A percentile compares a stretch with the other conserved stretches of the same genome.
phyloP scores from a whole-genome alignment of 2,888 invertebrate species.

The Escarpia spicata region DNA sequence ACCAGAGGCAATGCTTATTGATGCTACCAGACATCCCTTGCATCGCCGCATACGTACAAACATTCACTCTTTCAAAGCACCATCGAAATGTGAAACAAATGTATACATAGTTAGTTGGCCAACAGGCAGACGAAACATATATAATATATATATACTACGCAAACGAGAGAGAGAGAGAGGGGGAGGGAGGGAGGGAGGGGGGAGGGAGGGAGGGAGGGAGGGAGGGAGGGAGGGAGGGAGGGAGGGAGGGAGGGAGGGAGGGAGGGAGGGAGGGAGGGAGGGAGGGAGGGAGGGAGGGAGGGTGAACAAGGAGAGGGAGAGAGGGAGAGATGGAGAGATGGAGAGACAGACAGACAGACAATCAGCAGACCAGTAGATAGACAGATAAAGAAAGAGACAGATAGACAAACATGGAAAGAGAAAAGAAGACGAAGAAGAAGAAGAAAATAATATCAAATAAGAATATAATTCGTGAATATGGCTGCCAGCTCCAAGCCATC shows the following conservation, averaged over 20 bases:
- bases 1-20: too few species aligned
- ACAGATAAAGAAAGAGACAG: background rate
- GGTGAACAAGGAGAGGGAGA: background rate
- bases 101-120: too few species aligned
- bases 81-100: too few species aligned
- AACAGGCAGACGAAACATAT: too few species aligned
- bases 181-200: background rate
- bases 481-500: too few species aligned
- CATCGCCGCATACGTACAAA: too few species aligned
- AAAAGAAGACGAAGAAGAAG: background rate
- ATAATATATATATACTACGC: background rate
- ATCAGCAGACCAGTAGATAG: background rate
- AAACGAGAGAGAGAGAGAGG: background rate
- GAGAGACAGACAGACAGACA: background rate
- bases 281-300: background rate
- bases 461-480: background rate
- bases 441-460: too few species aligned
- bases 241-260: background rate
- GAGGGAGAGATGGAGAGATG: background rate
- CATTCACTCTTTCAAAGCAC: too few species aligned
- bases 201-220: background rate
- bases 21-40: too few species aligned
- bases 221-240: background rate
- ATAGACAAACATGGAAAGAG: background rate
- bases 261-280: background rate